These are phyloP conservation scores for Pachyrhynchus sulphureomaculatus DNA, from an alignment of 1,140 invertebrate genomes.

Conservation along the genomic window DNA sequence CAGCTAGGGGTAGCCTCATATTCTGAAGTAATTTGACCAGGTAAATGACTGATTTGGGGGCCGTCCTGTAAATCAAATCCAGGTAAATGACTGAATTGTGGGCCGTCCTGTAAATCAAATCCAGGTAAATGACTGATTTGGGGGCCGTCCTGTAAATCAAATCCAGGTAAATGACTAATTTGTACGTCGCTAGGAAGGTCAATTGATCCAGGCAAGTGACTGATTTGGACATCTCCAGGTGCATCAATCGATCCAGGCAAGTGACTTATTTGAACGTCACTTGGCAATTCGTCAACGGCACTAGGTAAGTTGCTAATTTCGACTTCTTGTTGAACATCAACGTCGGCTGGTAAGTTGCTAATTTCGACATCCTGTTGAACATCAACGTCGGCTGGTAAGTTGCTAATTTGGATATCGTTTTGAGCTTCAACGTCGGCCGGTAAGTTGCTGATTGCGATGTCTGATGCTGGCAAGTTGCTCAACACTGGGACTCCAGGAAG, in stretches of 20 bases:
- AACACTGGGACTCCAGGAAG: not conserved
- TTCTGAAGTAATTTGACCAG: not conserved
- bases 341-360: not conserved
- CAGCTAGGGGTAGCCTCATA: slow-evolving; percentile 10
- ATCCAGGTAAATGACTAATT: slow-evolving; percentile 1
- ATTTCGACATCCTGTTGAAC: not conserved
- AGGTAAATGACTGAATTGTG: not conserved
- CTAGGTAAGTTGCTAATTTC: slow-evolving; percentile 10
- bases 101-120: not conserved
- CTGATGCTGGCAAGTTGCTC: not conserved
- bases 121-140: slow-evolving; percentile 1
- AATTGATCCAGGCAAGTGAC: slow-evolving; percentile 2
- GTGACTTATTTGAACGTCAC: slow-evolving; percentile 1
- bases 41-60: not conserved
- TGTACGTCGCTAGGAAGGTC: not conserved
- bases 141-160: not conserved
- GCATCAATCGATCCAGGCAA: not conserved
- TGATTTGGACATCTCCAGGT: not conserved
- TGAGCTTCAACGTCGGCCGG: not conserved
- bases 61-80: not conserved
- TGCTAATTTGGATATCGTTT: not conserved
- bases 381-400: not conserved
- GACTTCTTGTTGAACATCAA: not conserved
- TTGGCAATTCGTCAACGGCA: not conserved
- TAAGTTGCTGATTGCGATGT: not conserved